phyloP scores from a whole-genome alignment of 2,888 invertebrate genomes.

The Leptothorax acervorum region DNA sequence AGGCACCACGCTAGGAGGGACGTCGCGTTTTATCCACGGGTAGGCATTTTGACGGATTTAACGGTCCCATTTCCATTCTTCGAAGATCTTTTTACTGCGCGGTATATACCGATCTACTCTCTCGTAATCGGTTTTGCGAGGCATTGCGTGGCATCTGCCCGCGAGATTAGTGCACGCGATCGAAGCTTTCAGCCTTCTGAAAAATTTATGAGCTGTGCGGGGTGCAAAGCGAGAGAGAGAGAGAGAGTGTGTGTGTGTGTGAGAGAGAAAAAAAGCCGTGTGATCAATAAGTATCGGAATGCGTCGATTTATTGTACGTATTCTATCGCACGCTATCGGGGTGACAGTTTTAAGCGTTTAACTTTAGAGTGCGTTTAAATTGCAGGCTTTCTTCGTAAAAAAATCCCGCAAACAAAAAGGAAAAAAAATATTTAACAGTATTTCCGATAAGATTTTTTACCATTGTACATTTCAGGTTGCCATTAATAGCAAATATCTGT shows the following conservation, averaged over 20 bases:
- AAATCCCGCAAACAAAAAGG: background rate
- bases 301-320: slow-evolving; percentile 47
- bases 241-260: slow-evolving; percentile 11
- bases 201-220: slow-evolving; percentile 71
- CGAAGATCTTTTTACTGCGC: slow-evolving; percentile 70
- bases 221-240: slow-evolving; percentile 54
- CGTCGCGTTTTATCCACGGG: slow-evolving; percentile 70
- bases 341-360: slow-evolving; percentile 23
- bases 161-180: slow-evolving; percentile 76
- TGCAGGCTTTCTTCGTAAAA: background rate
- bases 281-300: slow-evolving; percentile 60
- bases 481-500: background rate
- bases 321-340: background rate
- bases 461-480: background rate
- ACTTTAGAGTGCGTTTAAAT: background rate
- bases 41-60: slow-evolving; percentile 73
- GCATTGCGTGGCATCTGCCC: slow-evolving; percentile 77
- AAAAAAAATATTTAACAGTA: background rate
- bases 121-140: slow-evolving; percentile 74
- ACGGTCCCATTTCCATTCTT: slow-evolving; percentile 73
- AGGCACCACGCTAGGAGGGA: slow-evolving; percentile 61
- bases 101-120: slow-evolving; percentile 62
- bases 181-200: slow-evolving; percentile 71
- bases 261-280: slow-evolving; percentile 31
- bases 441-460: background rate